Base-by-base conservation (phyloP, 2,797 vertebrate species). In the Nannoperca australis region DNA sequence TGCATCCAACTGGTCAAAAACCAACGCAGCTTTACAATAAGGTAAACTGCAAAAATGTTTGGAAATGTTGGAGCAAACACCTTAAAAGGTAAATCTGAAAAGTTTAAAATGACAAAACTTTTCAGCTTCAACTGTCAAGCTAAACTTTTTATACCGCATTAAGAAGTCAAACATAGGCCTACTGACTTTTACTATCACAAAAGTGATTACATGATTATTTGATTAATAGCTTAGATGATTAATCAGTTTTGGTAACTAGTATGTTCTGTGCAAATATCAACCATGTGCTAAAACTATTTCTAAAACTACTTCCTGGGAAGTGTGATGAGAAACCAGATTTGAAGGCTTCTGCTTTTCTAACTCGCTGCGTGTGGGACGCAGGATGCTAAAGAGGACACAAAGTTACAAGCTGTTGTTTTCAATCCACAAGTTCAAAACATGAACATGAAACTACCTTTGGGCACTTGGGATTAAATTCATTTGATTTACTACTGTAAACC, bases 361-460 rank as follows among this genome's bases (percentile, higher is more conserved):
- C 17, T 4, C 36, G 49, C 70, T 53, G 60, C 70, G 54, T 69
- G 60, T 71, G n/a, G n/a, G 47, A 76, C 78, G 84, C 56, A 44
- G 44, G 64, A 72, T 54, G 79, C 38, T 24, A 71, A 88, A 77
- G 72, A 85, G 82, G 71, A n/a, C n/a, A 88, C 79, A 60, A 55
- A 22, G 81, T 79, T 79, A 79, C 63, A 58, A 82, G 72, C 62
- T 78, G 80, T 74, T 88, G 77, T 75, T 90, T 91, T 81, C 84
- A 85, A 65, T 36, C 45, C 69, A 74, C 59, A 47, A 69, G 40
- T 67, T 84, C 58, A 73, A 84, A 79, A 84, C 74, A 85, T 62
- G 75, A 81, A 75, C 24, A 83, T 54, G 81, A 92, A 92, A 89
- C 81, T 61, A 88, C 93, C 88, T 80, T 56, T 3, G 69, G 87